Evolutionary conservation across 2,888 invertebrate genomes (phyloP).

Genomic region (Steromphala cineraria): DNA sequence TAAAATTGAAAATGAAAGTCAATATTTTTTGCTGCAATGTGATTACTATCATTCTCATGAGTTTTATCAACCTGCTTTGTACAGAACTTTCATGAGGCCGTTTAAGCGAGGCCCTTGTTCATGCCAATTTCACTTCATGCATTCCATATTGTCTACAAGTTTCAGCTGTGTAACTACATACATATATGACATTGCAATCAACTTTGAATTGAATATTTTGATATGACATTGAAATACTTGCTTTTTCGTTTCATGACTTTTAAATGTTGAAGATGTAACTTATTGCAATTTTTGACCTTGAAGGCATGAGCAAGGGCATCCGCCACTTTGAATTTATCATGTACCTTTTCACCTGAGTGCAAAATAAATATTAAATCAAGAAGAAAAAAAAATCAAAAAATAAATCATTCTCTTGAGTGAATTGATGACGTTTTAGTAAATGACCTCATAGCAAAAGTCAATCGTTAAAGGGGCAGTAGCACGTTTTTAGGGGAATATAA

Average conservation of each 20-base stretch:
- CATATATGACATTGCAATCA: neutral
- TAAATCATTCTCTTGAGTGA: too few relatives aligned
- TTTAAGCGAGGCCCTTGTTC: slow-evolving; percentile 1
- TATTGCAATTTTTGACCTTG: neutral
- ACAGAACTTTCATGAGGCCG: slow-evolving; percentile 13
- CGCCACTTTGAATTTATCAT: neutral
- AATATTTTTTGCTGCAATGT: too few relatives aligned
- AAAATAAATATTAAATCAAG: slow-evolving; percentile 3
- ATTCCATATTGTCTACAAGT: slow-evolving; percentile 1
- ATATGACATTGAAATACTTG: neutral
- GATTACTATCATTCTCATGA: too few relatives aligned
- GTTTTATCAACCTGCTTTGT: slow-evolving; percentile 11
- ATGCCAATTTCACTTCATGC: neutral
- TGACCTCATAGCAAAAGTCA: too few relatives aligned
- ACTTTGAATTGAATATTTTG: neutral
- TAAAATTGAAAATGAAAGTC: too few relatives aligned
- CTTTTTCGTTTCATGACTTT: neutral
- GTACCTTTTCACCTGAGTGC: slow-evolving; percentile 12
- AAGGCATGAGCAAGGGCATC: slow-evolving; percentile 1
- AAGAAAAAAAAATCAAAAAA: too few relatives aligned
- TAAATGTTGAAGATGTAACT: neutral
- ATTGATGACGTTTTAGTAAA: too few relatives aligned
- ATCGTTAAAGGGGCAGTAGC: too few relatives aligned
- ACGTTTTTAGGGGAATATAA: too few relatives aligned
- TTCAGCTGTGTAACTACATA: neutral